A percentile compares a stretch with the other conserved stretches of the same genome.
phyloP scores from a whole-genome alignment of 2,888 invertebrate species.

The Pollenia angustigena region DNA sequence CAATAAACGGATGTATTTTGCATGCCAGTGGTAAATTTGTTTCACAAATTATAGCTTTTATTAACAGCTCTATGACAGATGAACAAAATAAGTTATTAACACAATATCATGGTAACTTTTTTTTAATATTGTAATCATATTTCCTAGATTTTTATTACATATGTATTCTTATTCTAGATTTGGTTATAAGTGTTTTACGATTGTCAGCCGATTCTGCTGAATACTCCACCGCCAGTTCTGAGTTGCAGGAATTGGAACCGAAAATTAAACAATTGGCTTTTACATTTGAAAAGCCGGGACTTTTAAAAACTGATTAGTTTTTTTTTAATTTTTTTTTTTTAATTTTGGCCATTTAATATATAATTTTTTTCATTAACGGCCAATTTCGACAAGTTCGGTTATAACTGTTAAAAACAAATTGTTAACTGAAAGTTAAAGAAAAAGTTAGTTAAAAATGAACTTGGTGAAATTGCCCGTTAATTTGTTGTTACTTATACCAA shows the following conservation, averaged over 20 bases:
- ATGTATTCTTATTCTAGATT: constrained; percentile 85
- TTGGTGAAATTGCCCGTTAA: too few species aligned
- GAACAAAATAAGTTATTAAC: constrained; percentile 88
- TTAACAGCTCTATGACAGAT: constrained; percentile 88
- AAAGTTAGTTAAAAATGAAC: too few species aligned
- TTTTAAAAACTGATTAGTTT: constrained; percentile 79
- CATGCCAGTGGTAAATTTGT: constrained; percentile 98
- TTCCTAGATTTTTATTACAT: not conserved
- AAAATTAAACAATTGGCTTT: constrained; percentile 79
- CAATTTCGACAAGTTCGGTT: too few species aligned
- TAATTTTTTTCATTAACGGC: too few species aligned
- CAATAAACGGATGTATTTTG: constrained; percentile 91
- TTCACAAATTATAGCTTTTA: constrained; percentile 89
- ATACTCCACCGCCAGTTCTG: constrained; percentile 84
- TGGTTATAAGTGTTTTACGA: constrained; percentile 87
- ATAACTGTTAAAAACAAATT: too few species aligned
- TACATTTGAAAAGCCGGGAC: constrained; percentile 79
- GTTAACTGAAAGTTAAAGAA: too few species aligned
- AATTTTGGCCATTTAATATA: not conserved
- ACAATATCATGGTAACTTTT: constrained; percentile 90
- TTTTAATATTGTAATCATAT: not conserved
- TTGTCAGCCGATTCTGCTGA: constrained; percentile 85
- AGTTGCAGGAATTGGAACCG: constrained; percentile 78
- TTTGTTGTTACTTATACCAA: not conserved
- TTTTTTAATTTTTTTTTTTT: not conserved